Evolutionary conservation across 2,113 vertebrate species (phyloP).

Genomic region (Rhynchomys soricoides): DNA sequence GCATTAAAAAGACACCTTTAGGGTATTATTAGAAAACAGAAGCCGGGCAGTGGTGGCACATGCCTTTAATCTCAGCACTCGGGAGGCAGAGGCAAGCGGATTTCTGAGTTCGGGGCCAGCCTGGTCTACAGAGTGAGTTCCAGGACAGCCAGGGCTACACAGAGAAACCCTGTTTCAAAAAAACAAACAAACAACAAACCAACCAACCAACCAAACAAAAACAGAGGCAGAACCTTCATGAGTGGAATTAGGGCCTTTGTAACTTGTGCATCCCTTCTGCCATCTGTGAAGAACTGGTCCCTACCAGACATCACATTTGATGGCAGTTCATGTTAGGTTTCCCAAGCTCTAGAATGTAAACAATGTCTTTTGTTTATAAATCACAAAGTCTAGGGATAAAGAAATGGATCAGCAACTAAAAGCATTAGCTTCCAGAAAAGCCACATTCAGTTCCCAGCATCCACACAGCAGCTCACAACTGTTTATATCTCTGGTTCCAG

Average conservation of each 20-base stretch:
- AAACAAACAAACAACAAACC: too few relatives aligned
- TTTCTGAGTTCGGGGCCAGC: too few relatives aligned
- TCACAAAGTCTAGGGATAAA: neutral
- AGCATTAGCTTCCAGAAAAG: neutral
- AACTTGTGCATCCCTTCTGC: neutral
- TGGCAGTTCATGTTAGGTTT: neutral
- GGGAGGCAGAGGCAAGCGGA: too few relatives aligned
- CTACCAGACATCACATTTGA: neutral
- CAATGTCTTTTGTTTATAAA: neutral
- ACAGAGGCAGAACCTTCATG: neutral
- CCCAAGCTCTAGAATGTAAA: neutral
- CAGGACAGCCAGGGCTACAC: too few relatives aligned
- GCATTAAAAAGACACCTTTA: neutral
- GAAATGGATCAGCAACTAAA: neutral
- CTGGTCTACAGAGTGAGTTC: too few relatives aligned
- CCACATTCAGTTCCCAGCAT: neutral
- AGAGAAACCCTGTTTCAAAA: too few relatives aligned
- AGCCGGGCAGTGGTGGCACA: too few relatives aligned
- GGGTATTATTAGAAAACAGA: neutral
- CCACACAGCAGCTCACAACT: neutral
- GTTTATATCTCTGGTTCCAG: neutral
- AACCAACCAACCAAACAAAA: too few relatives aligned
- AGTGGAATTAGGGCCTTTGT: neutral
- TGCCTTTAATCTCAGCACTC: too few relatives aligned
- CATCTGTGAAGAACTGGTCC: neutral